Conservation (phyloP, 2,797 vertebrate genomes). For the Austrolebias charrua region DNA sequence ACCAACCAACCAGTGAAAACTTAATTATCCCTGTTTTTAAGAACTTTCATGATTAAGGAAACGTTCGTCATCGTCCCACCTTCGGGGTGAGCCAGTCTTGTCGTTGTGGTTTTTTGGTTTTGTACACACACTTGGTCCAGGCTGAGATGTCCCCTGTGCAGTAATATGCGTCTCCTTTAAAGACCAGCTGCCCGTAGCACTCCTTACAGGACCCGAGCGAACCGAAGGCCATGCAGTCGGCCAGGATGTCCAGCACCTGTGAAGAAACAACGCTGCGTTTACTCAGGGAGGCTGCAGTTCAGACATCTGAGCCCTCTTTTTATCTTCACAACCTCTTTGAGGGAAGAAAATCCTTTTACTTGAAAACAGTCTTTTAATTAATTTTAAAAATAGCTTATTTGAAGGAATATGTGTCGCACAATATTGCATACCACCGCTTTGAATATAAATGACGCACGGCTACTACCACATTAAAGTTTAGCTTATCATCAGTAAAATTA, state of each 20-base stretch:
- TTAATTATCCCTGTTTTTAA: no score
- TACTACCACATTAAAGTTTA: no score
- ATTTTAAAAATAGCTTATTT: neutral
- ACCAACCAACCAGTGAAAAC: no score
- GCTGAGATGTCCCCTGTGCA: slow-evolving; percentile 93
- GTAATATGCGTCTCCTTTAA: slow-evolving; percentile 91
- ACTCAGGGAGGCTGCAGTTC: no score
- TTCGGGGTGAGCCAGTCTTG: slow-evolving; percentile 92
- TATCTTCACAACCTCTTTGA: no score
- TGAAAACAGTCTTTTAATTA: neutral
- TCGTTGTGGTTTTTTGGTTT: slow-evolving; percentile 84
- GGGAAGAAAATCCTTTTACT: no score
- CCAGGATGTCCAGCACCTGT: slow-evolving; percentile 91
- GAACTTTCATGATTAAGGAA: no score
- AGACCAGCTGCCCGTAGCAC: slow-evolving; percentile 92
- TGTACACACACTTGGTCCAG: slow-evolving; percentile 97
- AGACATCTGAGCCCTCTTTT: no score
- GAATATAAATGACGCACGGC: neutral
- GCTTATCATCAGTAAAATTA: no score
- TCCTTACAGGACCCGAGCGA: slow-evolving; percentile 87
- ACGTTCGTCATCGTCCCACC: slow-evolving; percentile 67
- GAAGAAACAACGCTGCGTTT: neutral
- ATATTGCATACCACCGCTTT: no score
- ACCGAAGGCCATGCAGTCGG: slow-evolving; percentile 93
- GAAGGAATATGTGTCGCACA: no score